These are phyloP conservation scores for Passer domesticus DNA, from an alignment of 2,113 vertebrate species.

Conservation along the genomic window DNA sequence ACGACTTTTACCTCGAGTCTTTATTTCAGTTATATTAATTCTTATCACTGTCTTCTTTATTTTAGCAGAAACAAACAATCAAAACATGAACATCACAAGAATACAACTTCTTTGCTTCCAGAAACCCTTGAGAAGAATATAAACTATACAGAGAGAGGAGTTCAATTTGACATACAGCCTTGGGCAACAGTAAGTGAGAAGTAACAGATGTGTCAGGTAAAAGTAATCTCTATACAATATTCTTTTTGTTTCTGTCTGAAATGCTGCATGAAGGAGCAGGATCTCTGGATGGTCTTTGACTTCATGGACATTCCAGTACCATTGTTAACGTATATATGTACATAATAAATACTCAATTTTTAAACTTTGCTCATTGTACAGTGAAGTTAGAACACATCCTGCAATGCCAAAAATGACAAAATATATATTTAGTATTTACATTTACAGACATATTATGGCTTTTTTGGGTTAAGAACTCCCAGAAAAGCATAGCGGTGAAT, in stretches of 20 bases:
- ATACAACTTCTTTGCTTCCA: slow-evolving; percentile 12
- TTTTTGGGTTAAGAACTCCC: not conserved
- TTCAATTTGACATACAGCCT: slow-evolving; percentile 64
- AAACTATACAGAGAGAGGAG: slow-evolving; percentile 71
- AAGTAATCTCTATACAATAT: not conserved
- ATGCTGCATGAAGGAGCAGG: not conserved
- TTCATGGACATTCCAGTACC: not conserved
- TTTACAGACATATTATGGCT: not conserved
- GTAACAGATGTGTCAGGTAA: not conserved
- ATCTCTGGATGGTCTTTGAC: not conserved
- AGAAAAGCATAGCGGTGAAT: not conserved
- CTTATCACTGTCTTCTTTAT: not conserved
- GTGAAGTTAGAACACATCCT: not conserved
- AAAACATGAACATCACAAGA: slow-evolving; percentile 34
- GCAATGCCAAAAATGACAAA: not conserved
- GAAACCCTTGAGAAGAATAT: slow-evolving; percentile 43
- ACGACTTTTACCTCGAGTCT: not conserved
- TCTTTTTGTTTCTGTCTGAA: not conserved
- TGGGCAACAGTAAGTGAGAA: slow-evolving; percentile 72
- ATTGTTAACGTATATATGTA: not conserved
- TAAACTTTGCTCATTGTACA: not conserved
- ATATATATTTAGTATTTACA: not conserved
- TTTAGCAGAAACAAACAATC: slow-evolving; percentile 29
- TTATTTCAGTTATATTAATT: not conserved
- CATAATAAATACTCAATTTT: not conserved